These are phyloP conservation scores for Bradypodion pumilum DNA, from an alignment of 2,797 vertebrate genomes.

Conservation along the genomic window DNA sequence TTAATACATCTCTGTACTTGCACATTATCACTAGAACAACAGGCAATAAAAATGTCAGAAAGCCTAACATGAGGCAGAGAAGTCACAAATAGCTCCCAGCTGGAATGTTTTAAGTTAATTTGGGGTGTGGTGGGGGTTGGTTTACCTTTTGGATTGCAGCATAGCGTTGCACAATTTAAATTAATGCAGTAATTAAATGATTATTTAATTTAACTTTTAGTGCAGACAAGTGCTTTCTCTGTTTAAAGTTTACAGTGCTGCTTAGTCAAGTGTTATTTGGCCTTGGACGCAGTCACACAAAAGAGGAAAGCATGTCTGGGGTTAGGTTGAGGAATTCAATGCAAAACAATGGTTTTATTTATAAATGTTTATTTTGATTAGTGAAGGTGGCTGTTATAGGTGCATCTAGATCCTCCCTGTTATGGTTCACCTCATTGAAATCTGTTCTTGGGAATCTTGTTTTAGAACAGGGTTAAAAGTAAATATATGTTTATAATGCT, in stretches of 20 bases:
- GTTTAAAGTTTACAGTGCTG: constrained; percentile 21
- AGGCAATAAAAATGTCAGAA: constrained; percentile 78
- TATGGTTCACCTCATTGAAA: not conserved
- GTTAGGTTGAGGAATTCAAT: constrained; percentile 52
- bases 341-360: constrained; percentile 72
- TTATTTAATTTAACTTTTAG: constrained; percentile 47
- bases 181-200: constrained; percentile 57
- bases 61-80: constrained; percentile 68
- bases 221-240: constrained; percentile 31
- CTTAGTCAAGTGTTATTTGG: constrained; percentile 10
- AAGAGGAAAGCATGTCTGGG: constrained; percentile 53
- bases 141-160: not conserved
- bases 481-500: not conserved
- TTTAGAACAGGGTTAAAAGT: not conserved
- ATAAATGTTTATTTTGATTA: constrained; percentile 60
- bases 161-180: constrained; percentile 42
- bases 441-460: not conserved
- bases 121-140: constrained; percentile 30
- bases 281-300: constrained; percentile 13
- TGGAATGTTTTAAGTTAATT: constrained; percentile 56
- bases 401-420: not conserved
- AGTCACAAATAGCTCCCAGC: constrained; percentile 72
- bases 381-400: constrained; percentile 36
- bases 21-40: constrained; percentile 75
- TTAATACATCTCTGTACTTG: constrained; percentile 69